phyloP scores from a whole-genome alignment of 1,140 invertebrate species.

The Drosophila saltans region DNA sequence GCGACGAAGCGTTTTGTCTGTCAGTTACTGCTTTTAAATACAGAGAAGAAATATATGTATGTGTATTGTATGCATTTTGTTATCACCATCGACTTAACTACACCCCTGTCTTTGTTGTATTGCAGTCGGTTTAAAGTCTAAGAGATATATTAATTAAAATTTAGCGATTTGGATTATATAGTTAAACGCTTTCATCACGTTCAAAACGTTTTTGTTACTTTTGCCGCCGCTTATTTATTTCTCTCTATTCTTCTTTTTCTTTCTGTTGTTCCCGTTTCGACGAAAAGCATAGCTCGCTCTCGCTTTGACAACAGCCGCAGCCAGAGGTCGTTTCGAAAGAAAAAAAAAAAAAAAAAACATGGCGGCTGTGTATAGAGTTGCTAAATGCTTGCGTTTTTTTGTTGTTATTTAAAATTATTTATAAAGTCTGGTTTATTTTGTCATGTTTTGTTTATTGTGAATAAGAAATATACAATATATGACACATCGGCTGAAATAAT shows the following conservation, averaged over 20 bases:
- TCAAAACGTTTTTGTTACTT: conserved; percentile 43
- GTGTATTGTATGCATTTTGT: too few species aligned
- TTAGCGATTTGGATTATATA: too few species aligned
- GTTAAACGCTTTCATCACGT: neutral
- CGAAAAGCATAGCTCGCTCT: conserved; percentile 23
- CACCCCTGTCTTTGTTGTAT: too few species aligned
- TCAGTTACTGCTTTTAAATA: too few species aligned
- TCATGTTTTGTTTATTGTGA: conserved; percentile 34
- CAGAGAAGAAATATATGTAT: too few species aligned
- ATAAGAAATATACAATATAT: conserved; percentile 29
- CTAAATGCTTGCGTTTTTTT: conserved; percentile 53
- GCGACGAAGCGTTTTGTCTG: too few species aligned
- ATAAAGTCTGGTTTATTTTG: conserved; percentile 30
- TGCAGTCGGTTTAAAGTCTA: too few species aligned
- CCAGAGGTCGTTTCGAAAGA: conserved; percentile 55
- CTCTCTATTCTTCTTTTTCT: neutral
- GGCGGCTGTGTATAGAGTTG: conserved; percentile 64
- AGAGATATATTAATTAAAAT: too few species aligned
- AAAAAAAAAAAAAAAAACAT: conserved; percentile 46
- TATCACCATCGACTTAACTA: too few species aligned
- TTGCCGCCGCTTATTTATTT: conserved; percentile 48
- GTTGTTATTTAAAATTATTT: conserved; percentile 40
- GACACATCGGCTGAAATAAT: conserved; percentile 26
- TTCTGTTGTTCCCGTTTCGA: conserved; percentile 53
- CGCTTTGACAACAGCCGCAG: conserved; percentile 35